Percentiles rank a stretch among this genome's conserved stretches.
These are phyloP conservation scores for Psittacula echo DNA, from an alignment of 2,797 vertebrate species.

Conservation along the genomic window DNA sequence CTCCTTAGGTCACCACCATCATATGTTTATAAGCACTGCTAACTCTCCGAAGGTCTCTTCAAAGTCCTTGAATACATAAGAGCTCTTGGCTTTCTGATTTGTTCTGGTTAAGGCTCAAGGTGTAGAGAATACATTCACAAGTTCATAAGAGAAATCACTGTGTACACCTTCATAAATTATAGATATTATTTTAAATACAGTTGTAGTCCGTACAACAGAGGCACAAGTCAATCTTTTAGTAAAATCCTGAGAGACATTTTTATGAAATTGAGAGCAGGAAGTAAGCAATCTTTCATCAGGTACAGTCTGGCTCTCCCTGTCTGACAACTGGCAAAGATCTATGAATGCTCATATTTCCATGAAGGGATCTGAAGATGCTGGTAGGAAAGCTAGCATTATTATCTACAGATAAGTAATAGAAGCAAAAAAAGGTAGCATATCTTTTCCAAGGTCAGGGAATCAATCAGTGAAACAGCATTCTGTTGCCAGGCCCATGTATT, in stretches of 20 bases:
- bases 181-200: background rate
- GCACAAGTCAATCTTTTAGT: background rate
- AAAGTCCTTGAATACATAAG: background rate
- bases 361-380: background rate
- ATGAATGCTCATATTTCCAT: background rate
- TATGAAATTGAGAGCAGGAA: background rate
- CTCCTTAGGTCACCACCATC: background rate
- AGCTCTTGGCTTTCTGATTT: background rate
- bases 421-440: background rate
- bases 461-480: background rate
- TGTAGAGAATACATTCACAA: background rate
- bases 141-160: background rate
- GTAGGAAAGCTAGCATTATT: background rate
- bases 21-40: background rate
- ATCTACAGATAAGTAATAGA: background rate
- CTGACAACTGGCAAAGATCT: background rate
- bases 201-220: background rate
- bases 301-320: background rate
- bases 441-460: constrained; percentile 11
- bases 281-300: background rate
- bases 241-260: background rate
- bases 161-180: background rate
- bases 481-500: background rate
- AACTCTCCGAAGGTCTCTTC: background rate
- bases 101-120: background rate